Evolutionary conservation across 1,140 invertebrate species (phyloP).

Genomic region (Drosophila pseudoobscura): DNA sequence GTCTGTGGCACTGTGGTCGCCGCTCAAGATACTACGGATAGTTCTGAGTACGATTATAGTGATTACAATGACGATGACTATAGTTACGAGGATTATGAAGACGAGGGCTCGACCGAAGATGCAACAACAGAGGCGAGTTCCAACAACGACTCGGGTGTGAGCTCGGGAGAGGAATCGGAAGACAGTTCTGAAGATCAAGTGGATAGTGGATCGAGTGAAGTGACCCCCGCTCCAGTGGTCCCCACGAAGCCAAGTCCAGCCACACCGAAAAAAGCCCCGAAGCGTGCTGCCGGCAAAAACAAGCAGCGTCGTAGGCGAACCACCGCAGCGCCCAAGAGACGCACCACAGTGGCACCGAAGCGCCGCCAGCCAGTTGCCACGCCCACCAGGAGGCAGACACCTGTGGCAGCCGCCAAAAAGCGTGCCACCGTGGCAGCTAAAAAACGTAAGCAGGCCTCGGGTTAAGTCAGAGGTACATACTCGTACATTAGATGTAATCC

Average conservation of each 20-base stretch:
- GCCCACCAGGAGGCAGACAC: conserved; percentile 6
- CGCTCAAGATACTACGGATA: not conserved
- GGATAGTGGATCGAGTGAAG: not conserved
- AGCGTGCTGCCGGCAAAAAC: not conserved
- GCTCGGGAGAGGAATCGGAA: not conserved
- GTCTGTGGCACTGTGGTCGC: conserved; percentile 12
- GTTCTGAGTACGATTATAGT: not conserved
- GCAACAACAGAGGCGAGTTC: not conserved
- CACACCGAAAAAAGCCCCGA: not conserved
- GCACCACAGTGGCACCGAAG: conserved; percentile 9
- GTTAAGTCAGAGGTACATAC: conserved; percentile 1
- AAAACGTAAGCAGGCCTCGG: conserved; percentile 20
- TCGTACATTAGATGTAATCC: too few species aligned
- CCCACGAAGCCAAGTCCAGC: not conserved
- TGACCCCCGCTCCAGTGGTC: too few species aligned
- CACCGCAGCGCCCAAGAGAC: conserved; percentile 8
- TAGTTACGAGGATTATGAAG: not conserved
- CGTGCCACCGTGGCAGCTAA: conserved; percentile 11
- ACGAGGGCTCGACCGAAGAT: too few species aligned
- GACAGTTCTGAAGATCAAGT: not conserved
- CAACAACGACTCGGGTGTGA: not conserved
- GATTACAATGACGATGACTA: not conserved
- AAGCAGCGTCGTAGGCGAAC: conserved; percentile 6
- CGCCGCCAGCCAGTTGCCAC: conserved; percentile 4
- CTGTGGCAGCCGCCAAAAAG: conserved; percentile 8